phyloP scores from a whole-genome alignment of 1,140 invertebrate genomes.

The Drosophila bocki region DNA sequence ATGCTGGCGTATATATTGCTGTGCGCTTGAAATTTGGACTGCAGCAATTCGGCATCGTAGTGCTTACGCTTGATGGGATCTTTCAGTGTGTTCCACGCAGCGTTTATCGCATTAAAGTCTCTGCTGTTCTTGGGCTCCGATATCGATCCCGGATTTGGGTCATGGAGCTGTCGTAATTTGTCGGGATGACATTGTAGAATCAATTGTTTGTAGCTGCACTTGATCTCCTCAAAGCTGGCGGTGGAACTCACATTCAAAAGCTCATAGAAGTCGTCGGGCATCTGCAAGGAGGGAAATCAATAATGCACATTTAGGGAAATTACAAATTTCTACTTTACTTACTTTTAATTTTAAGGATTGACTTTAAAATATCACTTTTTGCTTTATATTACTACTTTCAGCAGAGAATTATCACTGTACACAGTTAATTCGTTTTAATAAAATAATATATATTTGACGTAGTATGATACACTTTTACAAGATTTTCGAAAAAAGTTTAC shows the following conservation, averaged over 20 bases:
- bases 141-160: slow-evolving; percentile 57
- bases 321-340: slow-evolving; percentile 36
- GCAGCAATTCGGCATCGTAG: slow-evolving; percentile 82
- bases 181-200: slow-evolving; percentile 85
- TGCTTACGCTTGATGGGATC: slow-evolving; percentile 77
- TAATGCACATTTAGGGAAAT: slow-evolving; percentile 5
- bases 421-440: neutral
- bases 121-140: slow-evolving; percentile 29
- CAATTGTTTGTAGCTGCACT: slow-evolving; percentile 80
- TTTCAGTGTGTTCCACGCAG: slow-evolving; percentile 83
- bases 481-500: no score
- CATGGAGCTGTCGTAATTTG: slow-evolving; percentile 73
- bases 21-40: slow-evolving; percentile 74
- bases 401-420: neutral
- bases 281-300: slow-evolving; percentile 40
- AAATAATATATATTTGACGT: no score
- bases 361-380: neutral
- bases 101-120: slow-evolving; percentile 77
- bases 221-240: slow-evolving; percentile 76
- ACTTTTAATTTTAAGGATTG: slow-evolving; percentile 37
- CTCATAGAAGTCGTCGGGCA: slow-evolving; percentile 71
- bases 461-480: no score
- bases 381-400: no score
- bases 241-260: slow-evolving; percentile 59
- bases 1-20: slow-evolving; percentile 77